Conservation (phyloP, 2,888 invertebrate genomes). For the Oscheius onirici region DNA sequence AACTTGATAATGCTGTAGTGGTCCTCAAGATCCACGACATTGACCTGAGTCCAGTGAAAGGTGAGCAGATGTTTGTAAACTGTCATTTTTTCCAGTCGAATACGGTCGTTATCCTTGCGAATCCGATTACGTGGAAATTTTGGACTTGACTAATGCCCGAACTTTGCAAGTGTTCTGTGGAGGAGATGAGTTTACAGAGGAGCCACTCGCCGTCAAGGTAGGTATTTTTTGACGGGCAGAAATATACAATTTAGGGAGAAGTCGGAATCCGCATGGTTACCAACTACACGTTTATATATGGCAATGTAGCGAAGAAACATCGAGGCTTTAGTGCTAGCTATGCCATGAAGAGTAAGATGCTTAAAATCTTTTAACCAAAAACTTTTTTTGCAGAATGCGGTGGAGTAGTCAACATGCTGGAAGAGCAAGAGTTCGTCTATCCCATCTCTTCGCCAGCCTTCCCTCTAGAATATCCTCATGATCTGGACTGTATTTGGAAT, state of each 20-base stretch:
- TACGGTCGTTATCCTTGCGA: constrained; percentile 51
- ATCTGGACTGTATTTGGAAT: constrained; percentile 68
- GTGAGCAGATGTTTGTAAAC: too few species aligned
- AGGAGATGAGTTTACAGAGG: constrained; percentile 34
- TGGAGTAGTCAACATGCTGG: constrained; percentile 54
- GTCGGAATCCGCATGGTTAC: constrained; percentile 59
- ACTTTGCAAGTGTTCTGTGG: constrained; percentile 51
- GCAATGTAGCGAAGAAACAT: constrained; percentile 30
- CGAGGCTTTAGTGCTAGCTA: constrained; percentile 67
- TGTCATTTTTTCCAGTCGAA: too few species aligned
- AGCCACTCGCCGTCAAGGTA: constrained; percentile 55
- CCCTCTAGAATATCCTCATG: constrained; percentile 65
- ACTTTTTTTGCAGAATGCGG: constrained; percentile 57
- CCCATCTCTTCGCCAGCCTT: constrained; percentile 59
- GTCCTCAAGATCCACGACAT: constrained; percentile 54
- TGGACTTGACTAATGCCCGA: constrained; percentile 47
- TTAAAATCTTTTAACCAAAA: neutral
- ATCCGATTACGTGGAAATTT: constrained; percentile 63
- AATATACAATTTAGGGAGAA: constrained; percentile 49
- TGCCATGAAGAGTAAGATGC: constrained; percentile 50
- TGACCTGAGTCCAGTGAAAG: constrained; percentile 43
- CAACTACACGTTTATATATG: constrained; percentile 44
- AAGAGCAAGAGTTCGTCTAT: constrained; percentile 33
- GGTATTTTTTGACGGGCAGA: neutral
- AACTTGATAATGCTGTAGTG: constrained; percentile 37